Percentiles rank a stretch among this genome's conserved stretches.
phyloP scores from a whole-genome alignment of 92 coral and sea anemone genomes.

The Porites cylindrica region DNA sequence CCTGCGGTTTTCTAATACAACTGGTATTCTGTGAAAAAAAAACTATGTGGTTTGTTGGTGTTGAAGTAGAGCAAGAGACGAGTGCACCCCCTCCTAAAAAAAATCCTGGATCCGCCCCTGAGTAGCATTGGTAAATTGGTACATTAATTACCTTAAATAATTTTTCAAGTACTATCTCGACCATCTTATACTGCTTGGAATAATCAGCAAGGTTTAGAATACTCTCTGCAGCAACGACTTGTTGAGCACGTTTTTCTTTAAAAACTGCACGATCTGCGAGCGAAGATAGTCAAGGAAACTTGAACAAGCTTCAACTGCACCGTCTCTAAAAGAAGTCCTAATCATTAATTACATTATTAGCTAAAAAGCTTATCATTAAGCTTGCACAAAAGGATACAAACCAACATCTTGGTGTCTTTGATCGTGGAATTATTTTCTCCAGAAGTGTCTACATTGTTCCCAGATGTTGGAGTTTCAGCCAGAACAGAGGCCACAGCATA shows the following conservation, averaged over 20 bases:
- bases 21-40: too few relatives aligned
- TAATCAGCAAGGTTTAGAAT: conserved; percentile 76
- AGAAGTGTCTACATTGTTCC: not conserved
- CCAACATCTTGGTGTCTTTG: conserved; percentile 5
- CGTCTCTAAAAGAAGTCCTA: too few relatives aligned
- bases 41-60: too few relatives aligned
- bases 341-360: not conserved
- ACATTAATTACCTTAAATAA: conserved; percentile 75
- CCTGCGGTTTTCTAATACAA: too few relatives aligned
- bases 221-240: conserved; percentile 82
- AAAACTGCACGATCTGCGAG: conserved; percentile 81
- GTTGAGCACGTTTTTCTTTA: conserved; percentile 86
- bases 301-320: too few relatives aligned
- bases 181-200: conserved; percentile 86
- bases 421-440: conserved; percentile 9
- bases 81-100: too few relatives aligned
- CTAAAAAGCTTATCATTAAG: not conserved
- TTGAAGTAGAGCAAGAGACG: too few relatives aligned
- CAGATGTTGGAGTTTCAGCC: conserved; percentile 6
- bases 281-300: not conserved
- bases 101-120: too few relatives aligned
- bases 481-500: conserved; percentile 16
- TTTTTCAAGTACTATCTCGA: conserved; percentile 80
- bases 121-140: too few relatives aligned
- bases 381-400: conserved; percentile 47